Evolutionary conservation across 2,113 vertebrate genomes (phyloP), one percentile per base, ranked within the genome.

Genomic region (Scomber japonicus): DNA sequence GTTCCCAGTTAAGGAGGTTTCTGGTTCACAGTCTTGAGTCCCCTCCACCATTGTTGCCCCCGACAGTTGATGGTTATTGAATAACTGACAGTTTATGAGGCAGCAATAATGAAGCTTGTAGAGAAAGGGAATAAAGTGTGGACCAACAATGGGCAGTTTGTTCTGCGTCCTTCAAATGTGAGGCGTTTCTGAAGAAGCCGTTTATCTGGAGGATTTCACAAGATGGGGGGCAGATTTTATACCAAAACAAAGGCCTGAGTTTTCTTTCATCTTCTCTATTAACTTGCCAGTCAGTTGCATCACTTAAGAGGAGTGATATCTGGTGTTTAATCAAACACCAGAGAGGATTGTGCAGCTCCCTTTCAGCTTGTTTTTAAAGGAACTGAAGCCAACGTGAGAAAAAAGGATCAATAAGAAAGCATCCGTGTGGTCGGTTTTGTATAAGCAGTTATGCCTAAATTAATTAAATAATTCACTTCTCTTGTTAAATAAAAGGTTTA

Each of bases 11-110:
- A 15, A 50, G 48, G 31, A 67, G 55, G 17, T 78, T 73, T 71
- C 16, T 69, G 51, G 17, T 59, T 67, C 15, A 53, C 54, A 13
- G 8, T 5, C 30, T 44, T 1, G 48, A 65, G 55, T 77, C 73
- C 78, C 76, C 78, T 81, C 72, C 30, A 62, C 44, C 30, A 40
- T 59, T 14, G 11, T 78, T 61, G 57, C 71, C 85, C 86, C 80
- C 80, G 56, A 77, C 53, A 55, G 21, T 15, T 61, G 83, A 78
- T 71, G 82, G 94, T 95, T 93, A 95, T 87, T 95, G 87, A 93
- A 90, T 94, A 93, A 95, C 93, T 83, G 82, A 80, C 30, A 2
- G 68, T 93, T 95, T 95, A 94, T 93, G 91, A 92, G 79, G 80
- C 82, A 84, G 86, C 86, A 88, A 92, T 90, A 87, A 92, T 79